Conservation (phyloP, 2,888 invertebrate species). For the Caenorhabditis sinica region DNA sequence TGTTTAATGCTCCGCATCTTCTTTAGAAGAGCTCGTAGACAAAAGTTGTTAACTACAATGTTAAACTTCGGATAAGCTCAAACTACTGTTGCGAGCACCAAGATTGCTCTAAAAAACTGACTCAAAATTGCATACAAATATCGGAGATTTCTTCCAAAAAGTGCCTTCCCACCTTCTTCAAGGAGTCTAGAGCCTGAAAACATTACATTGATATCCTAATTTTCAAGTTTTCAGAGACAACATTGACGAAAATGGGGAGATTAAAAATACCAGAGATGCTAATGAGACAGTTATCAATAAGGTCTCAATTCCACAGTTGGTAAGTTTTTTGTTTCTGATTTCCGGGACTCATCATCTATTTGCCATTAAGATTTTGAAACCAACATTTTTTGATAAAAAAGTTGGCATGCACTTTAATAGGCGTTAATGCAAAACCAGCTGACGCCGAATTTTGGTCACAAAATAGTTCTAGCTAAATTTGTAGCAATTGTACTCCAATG, state of each 20-base stretch:
- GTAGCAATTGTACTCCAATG: not conserved
- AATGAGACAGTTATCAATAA: conserved; percentile 56
- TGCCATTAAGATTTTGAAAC: not conserved
- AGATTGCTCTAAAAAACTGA: too few relatives aligned
- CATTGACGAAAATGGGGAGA: conserved; percentile 38
- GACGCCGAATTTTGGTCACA: not conserved
- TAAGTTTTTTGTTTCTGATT: conserved; percentile 14
- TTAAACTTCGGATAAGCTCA: too few relatives aligned
- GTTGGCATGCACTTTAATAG: conserved; percentile 40
- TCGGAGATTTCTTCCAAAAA: too few relatives aligned
- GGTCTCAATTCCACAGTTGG: conserved; percentile 60
- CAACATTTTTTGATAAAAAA: conserved; percentile 1
- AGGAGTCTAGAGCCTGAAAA: too few relatives aligned
- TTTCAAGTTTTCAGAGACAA: conserved; percentile 37
- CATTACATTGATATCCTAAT: too few relatives aligned
- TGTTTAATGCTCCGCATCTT: too few relatives aligned
- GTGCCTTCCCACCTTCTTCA: too few relatives aligned
- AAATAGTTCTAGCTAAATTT: not conserved
- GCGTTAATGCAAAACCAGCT: not conserved
- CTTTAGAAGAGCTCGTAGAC: too few relatives aligned
- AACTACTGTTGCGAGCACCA: too few relatives aligned
- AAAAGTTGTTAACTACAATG: too few relatives aligned
- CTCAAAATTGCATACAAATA: too few relatives aligned
- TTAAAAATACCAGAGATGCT: conserved; percentile 53
- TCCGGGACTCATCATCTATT: not conserved